A percentile compares a stretch with the other conserved stretches of the same genome.
phyloP scores from a whole-genome alignment of 2,888 invertebrate species.

The Drosophila lacicola region DNA sequence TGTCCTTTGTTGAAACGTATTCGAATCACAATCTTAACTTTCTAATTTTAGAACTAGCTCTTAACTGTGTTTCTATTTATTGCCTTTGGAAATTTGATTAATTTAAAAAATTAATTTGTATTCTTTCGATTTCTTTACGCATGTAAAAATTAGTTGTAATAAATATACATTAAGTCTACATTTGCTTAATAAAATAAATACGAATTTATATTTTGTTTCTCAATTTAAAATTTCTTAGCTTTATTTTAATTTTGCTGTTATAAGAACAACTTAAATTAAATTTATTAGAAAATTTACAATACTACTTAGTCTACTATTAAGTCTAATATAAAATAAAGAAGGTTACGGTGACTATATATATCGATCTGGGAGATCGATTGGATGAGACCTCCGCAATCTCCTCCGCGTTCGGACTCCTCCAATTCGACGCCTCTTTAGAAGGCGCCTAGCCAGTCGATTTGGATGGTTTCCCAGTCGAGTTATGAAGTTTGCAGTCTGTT shows the following conservation, averaged over 20 bases:
- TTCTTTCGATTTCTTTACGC: constrained; percentile 44
- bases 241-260: background rate
- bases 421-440: no score
- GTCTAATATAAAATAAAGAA: no score
- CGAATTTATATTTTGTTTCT: constrained; percentile 26
- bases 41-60: constrained; percentile 34
- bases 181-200: constrained; percentile 45
- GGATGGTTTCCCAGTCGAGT: no score
- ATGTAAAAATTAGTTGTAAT: constrained; percentile 66
- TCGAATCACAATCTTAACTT: constrained; percentile 47
- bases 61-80: constrained; percentile 57
- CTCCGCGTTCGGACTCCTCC: no score
- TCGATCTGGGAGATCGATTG: no score
- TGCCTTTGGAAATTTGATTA: constrained; percentile 51
- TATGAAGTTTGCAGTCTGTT: no score
- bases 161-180: constrained; percentile 6
- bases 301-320: no score
- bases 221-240: no score
- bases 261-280: constrained; percentile 28
- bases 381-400: no score
- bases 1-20: constrained; percentile 55
- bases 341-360: no score
- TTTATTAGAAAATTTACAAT: no score
- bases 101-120: constrained; percentile 44
- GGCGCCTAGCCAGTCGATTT: no score